Evolutionary conservation across 64 coral and sea anemone genomes (phyloP).

Genomic region (Acropora yongei): DNA sequence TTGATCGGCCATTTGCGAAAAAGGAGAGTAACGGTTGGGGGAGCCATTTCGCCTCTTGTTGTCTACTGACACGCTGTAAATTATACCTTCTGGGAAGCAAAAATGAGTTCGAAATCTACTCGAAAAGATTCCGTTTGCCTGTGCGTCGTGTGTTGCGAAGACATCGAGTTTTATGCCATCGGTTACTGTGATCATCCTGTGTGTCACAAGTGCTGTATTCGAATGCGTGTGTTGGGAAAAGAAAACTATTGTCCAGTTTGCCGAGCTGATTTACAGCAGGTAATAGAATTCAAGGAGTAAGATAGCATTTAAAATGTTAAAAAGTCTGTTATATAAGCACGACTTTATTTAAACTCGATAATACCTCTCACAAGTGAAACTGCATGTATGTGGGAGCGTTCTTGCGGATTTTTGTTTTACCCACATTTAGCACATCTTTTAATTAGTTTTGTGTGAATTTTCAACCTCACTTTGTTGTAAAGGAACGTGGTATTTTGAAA

Average conservation of each 20-base stretch:
- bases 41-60: not conserved
- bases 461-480: too few relatives aligned
- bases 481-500: too few relatives aligned
- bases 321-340: not conserved
- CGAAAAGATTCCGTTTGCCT: constrained; percentile 75
- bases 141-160: constrained; percentile 97
- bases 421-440: too few relatives aligned
- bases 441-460: too few relatives aligned
- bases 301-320: not conserved
- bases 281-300: not conserved
- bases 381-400: too few relatives aligned
- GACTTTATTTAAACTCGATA: too few relatives aligned
- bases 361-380: too few relatives aligned
- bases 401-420: too few relatives aligned
- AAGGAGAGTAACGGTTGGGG: not conserved
- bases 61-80: too few relatives aligned
- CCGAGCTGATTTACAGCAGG: constrained; percentile 75
- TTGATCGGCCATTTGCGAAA: constrained; percentile 26
- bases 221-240: constrained; percentile 90
- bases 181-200: constrained; percentile 90
- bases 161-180: constrained; percentile 82
- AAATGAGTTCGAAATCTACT: constrained; percentile 52
- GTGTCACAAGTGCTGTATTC: constrained; percentile 87
- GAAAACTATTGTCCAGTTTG: constrained; percentile 95
- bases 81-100: not conserved